phyloP scores from a whole-genome alignment of 2,113 vertebrate species.

The Rostratula benghalensis region DNA sequence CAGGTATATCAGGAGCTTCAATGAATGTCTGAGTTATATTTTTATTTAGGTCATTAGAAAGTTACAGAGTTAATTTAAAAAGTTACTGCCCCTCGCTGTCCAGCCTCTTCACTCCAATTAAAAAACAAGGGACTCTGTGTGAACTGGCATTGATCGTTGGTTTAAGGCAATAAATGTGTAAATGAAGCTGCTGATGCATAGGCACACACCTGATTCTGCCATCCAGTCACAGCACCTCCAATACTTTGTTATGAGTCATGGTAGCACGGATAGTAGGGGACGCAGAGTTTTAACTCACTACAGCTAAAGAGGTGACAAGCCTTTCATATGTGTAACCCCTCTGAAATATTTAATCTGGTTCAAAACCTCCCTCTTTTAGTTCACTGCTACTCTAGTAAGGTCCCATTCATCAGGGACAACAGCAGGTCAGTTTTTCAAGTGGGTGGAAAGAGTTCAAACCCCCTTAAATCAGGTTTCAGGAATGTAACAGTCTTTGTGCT shows the following conservation, averaged over 20 bases:
- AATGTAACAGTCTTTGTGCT: background rate
- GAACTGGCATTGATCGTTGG: background rate
- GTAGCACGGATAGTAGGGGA: rapidly evolving
- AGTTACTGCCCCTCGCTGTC: background rate
- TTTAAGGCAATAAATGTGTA: background rate
- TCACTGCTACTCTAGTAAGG: background rate
- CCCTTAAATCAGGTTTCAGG: background rate
- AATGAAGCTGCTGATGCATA: background rate
- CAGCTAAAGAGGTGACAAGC: background rate
- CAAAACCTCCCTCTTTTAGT: background rate
- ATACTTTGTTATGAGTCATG: background rate
- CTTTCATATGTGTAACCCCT: background rate
- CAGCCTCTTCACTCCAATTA: background rate
- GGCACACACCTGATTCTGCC: background rate
- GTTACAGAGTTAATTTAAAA: background rate
- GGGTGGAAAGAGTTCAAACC: background rate
- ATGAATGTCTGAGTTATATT: background rate
- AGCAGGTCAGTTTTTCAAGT: background rate
- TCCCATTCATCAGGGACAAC: background rate
- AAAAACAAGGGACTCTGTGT: background rate
- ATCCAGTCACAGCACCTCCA: background rate
- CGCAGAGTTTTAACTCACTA: background rate
- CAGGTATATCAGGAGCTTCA: background rate
- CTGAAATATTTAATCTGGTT: background rate
- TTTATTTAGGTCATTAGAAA: background rate